These are phyloP conservation scores for Pampus argenteus DNA, from an alignment of 2,797 vertebrate genomes.

Conservation along the genomic window DNA sequence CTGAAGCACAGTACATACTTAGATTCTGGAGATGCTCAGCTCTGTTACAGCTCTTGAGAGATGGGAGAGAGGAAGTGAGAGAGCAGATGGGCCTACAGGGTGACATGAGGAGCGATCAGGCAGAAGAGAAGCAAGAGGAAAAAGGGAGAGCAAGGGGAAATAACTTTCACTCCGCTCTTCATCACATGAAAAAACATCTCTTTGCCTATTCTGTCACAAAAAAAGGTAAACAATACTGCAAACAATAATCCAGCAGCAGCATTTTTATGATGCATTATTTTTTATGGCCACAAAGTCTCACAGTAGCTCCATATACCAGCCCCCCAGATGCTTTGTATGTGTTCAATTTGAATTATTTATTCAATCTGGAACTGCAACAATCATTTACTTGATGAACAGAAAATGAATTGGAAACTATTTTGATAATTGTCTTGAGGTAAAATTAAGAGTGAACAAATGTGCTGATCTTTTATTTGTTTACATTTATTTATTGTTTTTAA, in stretches of 20 bases:
- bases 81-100: conserved; percentile 48
- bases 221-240: not conserved
- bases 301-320: not conserved
- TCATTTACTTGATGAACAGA: too few species aligned
- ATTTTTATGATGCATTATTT: conserved; percentile 13
- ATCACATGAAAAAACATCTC: conserved; percentile 19
- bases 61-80: conserved; percentile 15
- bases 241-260: not conserved
- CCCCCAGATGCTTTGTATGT: too few species aligned
- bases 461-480: too few species aligned
- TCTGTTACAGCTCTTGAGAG: conserved; percentile 24
- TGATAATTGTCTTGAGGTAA: not conserved
- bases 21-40: conserved; percentile 37
- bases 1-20: conserved; percentile 37
- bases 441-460: not conserved
- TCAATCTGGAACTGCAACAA: not conserved
- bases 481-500: too few species aligned
- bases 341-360: not conserved
- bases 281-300: not conserved
- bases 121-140: conserved; percentile 6
- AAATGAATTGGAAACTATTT: too few species aligned
- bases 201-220: not conserved
- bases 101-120: conserved; percentile 5
- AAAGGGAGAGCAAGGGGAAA: conserved; percentile 6
- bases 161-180: not conserved